These are phyloP conservation scores for Ichneumon xanthorius DNA, from an alignment of 2,888 invertebrate genomes.

Conservation along the genomic window DNA sequence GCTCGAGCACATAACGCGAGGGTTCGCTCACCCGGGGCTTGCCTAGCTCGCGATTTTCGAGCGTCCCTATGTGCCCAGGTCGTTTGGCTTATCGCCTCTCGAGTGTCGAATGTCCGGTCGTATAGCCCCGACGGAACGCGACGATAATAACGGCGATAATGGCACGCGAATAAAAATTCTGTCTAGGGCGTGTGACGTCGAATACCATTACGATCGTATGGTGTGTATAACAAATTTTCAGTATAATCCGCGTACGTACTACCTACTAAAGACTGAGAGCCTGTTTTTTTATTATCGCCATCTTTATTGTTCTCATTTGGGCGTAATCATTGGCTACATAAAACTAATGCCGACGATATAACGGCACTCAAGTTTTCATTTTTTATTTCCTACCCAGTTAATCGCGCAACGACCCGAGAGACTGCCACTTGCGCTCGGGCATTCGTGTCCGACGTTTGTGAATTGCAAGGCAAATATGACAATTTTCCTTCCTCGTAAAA, in stretches of 20 bases:
- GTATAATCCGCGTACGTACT: slow-evolving; percentile 18
- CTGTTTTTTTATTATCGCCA: slow-evolving; percentile 44
- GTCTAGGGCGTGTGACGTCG: slow-evolving; percentile 62
- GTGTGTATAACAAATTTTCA: background rate
- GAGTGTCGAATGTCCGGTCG: slow-evolving; percentile 67
- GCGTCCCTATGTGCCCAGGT: slow-evolving; percentile 63
- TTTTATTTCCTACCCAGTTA: background rate
- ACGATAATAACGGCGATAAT: slow-evolving; percentile 66
- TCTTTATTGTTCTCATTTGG: slow-evolving; percentile 19
- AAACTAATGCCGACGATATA: slow-evolving; percentile 33
- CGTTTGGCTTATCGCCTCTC: slow-evolving; percentile 68
- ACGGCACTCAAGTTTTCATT: slow-evolving; percentile 22
- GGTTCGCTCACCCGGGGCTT: slow-evolving; percentile 41
- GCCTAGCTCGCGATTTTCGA: slow-evolving; percentile 65
- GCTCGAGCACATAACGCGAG: slow-evolving; percentile 25
- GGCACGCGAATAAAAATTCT: slow-evolving; percentile 63
- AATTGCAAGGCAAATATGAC: background rate
- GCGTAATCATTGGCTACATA: background rate
- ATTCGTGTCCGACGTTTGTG: background rate
- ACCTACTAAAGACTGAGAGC: slow-evolving; percentile 18
- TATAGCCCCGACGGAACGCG: slow-evolving; percentile 59
- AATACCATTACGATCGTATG: slow-evolving; percentile 55
- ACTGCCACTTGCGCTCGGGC: background rate
- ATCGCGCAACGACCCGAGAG: background rate
- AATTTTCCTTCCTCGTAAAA: background rate